Conservation (phyloP, 2,113 vertebrate genomes). For the Marcusenius ussheri region DNA sequence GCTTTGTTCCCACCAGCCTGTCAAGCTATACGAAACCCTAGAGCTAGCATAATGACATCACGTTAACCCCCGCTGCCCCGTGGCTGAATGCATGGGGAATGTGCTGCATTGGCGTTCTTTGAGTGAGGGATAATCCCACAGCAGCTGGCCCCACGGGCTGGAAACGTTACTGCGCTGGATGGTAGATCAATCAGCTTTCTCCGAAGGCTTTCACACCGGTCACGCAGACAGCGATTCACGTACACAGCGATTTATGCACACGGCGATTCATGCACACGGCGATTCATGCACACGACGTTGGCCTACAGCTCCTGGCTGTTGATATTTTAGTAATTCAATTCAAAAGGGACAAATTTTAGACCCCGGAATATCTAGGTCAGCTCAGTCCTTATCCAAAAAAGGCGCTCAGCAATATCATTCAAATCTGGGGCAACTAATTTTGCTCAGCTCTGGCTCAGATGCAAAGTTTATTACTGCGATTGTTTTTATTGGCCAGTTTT, state of each 20-base stretch:
- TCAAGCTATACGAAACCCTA: constrained; percentile 32
- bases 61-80: constrained; percentile 37
- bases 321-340: background rate
- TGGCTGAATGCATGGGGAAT: constrained; percentile 57
- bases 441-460: background rate
- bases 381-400: background rate
- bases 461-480: background rate
- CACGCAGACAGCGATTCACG: background rate
- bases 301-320: background rate
- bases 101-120: constrained; percentile 57
- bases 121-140: constrained; percentile 58
- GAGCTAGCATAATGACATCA: constrained; percentile 62
- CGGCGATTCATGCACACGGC: too few species aligned
- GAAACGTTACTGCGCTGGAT: background rate
- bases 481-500: background rate
- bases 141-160: constrained; percentile 37
- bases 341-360: background rate
- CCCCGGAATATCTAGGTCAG: background rate
- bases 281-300: too few species aligned
- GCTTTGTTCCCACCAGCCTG: constrained; percentile 22
- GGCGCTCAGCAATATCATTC: background rate
- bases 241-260: background rate
- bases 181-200: background rate
- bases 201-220: background rate
- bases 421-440: background rate